Conservation (phyloP, 2,113 vertebrate genomes). For the Ameiurus melas region DNA sequence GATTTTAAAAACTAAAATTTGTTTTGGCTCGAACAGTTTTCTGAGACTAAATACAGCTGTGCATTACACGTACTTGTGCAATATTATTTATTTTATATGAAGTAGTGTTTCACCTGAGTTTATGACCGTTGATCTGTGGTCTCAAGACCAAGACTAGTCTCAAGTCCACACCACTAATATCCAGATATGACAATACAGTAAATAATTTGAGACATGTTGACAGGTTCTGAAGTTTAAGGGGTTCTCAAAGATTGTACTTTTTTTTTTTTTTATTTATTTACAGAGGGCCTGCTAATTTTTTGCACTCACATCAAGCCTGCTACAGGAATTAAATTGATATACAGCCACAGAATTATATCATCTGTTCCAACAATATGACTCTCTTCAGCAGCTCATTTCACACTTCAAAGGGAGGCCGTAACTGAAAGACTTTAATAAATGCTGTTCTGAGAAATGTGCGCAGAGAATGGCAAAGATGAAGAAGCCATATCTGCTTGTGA, state of each 20-base stretch:
- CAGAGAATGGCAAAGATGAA: constrained; percentile 23
- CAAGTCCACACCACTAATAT: neutral
- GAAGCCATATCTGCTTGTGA: constrained; percentile 51
- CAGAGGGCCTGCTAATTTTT: too few relatives aligned
- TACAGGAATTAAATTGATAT: constrained; percentile 18
- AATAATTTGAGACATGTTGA: neutral
- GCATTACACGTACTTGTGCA: neutral
- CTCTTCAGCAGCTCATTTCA: constrained; percentile 23
- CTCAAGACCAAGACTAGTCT: neutral
- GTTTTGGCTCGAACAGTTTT: too few relatives aligned
- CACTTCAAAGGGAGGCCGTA: constrained; percentile 16
- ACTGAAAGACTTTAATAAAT: constrained; percentile 10
- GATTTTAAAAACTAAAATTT: neutral
- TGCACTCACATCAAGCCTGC: neutral
- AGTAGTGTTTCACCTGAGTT: too few relatives aligned
- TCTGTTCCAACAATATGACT: constrained; percentile 1
- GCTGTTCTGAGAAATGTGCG: neutral
- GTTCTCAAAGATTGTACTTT: neutral
- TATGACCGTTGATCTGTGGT: neutral
- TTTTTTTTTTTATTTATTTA: neutral
- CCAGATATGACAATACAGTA: neutral
- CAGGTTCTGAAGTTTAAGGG: neutral
- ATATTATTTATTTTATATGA: neutral
- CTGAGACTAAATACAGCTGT: neutral
- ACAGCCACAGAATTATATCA: neutral